phyloP scores from a whole-genome alignment of 2,113 vertebrate genomes.

The Phocoena sinus region DNA sequence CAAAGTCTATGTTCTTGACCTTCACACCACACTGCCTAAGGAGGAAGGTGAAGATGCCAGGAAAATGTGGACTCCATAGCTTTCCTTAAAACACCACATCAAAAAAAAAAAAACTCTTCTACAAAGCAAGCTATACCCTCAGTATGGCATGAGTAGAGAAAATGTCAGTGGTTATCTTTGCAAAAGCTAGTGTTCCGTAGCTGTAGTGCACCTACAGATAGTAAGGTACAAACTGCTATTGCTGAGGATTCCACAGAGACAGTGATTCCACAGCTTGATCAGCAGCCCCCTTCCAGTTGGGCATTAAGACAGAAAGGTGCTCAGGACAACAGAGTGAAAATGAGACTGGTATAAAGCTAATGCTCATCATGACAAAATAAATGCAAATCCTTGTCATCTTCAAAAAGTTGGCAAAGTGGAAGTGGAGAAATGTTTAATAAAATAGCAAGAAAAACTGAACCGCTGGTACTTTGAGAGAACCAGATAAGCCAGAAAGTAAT shows the following conservation, averaged over 20 bases:
- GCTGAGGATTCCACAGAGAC: neutral
- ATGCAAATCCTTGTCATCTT: neutral
- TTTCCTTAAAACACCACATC: neutral
- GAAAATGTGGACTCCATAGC: neutral
- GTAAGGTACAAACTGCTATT: neutral
- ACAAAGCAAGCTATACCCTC: neutral
- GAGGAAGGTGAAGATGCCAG: neutral
- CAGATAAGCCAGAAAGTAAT: neutral
- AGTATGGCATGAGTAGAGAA: neutral
- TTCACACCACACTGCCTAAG: neutral
- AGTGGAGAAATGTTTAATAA: neutral
- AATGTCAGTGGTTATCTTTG: neutral
- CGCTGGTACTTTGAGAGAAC: neutral
- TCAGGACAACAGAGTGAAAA: neutral
- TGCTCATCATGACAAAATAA: neutral
- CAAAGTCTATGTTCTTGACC: neutral
- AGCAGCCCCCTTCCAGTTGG: neutral
- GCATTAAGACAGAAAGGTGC: neutral
- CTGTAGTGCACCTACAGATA: neutral
- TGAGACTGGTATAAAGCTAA: neutral
- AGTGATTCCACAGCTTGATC: neutral
- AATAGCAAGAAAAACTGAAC: neutral
- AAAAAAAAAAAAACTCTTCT: neutral
- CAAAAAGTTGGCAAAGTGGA: neutral
- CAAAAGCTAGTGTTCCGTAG: neutral